Percentiles rank a stretch among this genome's conserved stretches.
phyloP scores from a whole-genome alignment of 2,797 vertebrate genomes.

The Mallotus villosus region DNA sequence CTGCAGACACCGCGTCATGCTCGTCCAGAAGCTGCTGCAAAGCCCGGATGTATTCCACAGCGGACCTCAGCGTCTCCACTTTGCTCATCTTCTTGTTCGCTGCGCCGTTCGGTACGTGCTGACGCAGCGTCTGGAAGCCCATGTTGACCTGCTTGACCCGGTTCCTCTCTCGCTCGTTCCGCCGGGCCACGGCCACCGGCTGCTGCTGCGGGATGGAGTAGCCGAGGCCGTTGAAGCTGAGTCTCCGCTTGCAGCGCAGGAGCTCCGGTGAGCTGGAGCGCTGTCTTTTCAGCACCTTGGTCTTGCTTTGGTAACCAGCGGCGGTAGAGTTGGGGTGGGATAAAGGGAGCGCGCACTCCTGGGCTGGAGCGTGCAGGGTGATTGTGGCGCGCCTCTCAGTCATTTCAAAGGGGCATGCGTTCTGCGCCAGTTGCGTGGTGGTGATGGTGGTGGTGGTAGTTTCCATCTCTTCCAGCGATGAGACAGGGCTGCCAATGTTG shows the following conservation, averaged over 20 bases:
- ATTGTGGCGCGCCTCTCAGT: slow-evolving; percentile 58
- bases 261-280: slow-evolving; percentile 85
- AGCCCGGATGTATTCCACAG: slow-evolving; percentile 94
- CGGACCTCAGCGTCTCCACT: slow-evolving; percentile 93
- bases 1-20: slow-evolving; percentile 83
- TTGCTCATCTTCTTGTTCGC: slow-evolving; percentile 98
- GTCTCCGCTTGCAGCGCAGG: slow-evolving; percentile 86
- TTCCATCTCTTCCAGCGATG: slow-evolving; percentile 63
- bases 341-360: slow-evolving; percentile 57
- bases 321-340: slow-evolving; percentile 26
- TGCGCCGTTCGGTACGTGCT: slow-evolving; percentile 91
- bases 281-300: slow-evolving; percentile 82
- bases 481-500: slow-evolving; percentile 30
- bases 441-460: slow-evolving; percentile 62
- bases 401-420: slow-evolving; percentile 71
- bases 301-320: slow-evolving; percentile 60
- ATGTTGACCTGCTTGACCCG: slow-evolving; percentile 94
- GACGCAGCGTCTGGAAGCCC: slow-evolving; percentile 94
- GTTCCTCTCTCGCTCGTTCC: slow-evolving; percentile 93
- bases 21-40: slow-evolving; percentile 90
- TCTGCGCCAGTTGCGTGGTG: slow-evolving; percentile 60
- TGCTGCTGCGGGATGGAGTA: slow-evolving; percentile 77
- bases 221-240: slow-evolving; percentile 79
- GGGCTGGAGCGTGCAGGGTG: slow-evolving; percentile 65
- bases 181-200: slow-evolving; percentile 85